Conservation (phyloP, 92 coral and sea anemone genomes). For the Porites rus region DNA sequence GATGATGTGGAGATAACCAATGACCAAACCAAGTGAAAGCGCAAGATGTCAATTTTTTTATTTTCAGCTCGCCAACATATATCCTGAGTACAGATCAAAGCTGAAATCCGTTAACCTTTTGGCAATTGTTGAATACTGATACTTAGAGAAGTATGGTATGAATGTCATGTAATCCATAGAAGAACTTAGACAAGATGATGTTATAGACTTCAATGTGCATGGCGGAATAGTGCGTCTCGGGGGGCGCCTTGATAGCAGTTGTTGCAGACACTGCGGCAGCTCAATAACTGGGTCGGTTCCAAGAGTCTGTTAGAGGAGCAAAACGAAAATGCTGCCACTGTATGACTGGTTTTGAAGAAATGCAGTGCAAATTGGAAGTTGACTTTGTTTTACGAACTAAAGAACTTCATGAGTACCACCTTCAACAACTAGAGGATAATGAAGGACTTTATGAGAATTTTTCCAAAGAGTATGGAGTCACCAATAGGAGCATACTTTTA, state of each 20-base stretch:
- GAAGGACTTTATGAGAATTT: slow-evolving; percentile 10
- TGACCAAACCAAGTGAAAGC: slow-evolving; percentile 17
- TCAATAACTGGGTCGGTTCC: slow-evolving; percentile 43
- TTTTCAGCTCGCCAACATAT: slow-evolving; percentile 30
- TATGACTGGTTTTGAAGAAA: slow-evolving; percentile 35
- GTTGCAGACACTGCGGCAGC: slow-evolving; percentile 64
- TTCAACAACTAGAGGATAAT: not conserved
- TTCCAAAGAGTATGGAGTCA: slow-evolving; percentile 46
- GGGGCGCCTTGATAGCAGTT: slow-evolving; percentile 32
- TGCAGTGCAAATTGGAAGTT: slow-evolving; percentile 44
- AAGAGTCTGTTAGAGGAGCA: slow-evolving; percentile 61
- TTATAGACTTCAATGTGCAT: slow-evolving; percentile 7
- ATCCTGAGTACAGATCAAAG: slow-evolving; percentile 32
- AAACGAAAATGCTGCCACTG: slow-evolving; percentile 51
- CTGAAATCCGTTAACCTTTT: slow-evolving; percentile 33
- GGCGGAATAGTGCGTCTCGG: slow-evolving; percentile 27
- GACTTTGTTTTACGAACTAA: slow-evolving; percentile 15
- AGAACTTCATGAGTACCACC: slow-evolving; percentile 41
- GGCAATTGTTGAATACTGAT: slow-evolving; percentile 2
- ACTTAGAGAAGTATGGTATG: slow-evolving; percentile 36
- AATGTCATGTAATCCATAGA: not conserved
- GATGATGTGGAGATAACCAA: not conserved
- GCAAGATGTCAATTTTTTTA: slow-evolving; percentile 27
- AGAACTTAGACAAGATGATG: slow-evolving; percentile 17
- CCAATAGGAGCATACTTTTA: slow-evolving; percentile 23